phyloP scores from a whole-genome alignment of 2,888 invertebrate species.

The Allygus modestus region DNA sequence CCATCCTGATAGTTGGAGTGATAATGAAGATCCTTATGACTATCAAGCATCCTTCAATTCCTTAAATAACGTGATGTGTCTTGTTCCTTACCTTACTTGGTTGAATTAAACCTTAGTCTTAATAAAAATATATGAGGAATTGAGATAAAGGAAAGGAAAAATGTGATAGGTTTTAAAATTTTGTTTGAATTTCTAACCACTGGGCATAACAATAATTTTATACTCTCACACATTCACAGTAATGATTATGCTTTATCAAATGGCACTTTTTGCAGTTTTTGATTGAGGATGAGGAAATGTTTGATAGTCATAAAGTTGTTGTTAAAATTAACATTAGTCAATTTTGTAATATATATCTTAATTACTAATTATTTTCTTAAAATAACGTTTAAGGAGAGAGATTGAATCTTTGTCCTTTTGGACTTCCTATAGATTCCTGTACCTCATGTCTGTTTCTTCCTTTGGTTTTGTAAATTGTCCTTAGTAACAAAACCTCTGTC shows the following conservation, averaged over 20 bases:
- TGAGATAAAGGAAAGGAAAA: conserved; percentile 16
- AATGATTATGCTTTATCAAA: no score
- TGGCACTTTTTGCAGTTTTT: background rate
- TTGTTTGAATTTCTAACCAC: background rate
- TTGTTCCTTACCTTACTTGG: conserved; percentile 2
- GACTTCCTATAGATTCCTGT: background rate
- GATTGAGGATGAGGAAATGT: conserved; percentile 31
- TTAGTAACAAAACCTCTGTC: background rate
- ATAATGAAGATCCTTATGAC: conserved; percentile 41
- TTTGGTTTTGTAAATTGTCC: no score
- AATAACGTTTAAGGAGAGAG: background rate
- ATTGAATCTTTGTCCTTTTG: background rate
- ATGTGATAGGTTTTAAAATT: background rate
- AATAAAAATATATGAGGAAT: background rate
- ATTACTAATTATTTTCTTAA: background rate
- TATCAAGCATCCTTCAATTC: conserved; percentile 48
- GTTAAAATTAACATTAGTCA: background rate
- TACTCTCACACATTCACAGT: no score
- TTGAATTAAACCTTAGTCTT: background rate
- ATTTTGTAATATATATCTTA: background rate
- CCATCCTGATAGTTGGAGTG: conserved; percentile 8
- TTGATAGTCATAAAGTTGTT: conserved; percentile 29
- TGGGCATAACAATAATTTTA: background rate
- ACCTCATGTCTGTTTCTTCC: background rate
- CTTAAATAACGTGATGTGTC: conserved; percentile 20